phyloP scores from a whole-genome alignment of 64 coral and sea anemone species.

The Montipora capricornis region DNA sequence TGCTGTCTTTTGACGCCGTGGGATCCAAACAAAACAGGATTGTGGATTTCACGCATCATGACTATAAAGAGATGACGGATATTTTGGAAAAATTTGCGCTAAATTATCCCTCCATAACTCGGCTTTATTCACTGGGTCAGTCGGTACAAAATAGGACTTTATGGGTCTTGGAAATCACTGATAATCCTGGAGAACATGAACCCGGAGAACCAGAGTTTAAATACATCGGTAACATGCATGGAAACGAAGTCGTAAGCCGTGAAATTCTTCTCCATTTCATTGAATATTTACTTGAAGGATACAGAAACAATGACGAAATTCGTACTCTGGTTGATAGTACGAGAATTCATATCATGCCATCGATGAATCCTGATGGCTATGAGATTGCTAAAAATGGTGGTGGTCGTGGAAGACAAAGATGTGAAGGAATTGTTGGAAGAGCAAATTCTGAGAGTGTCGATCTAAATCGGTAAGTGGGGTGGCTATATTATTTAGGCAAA shows the following conservation, averaged over 20 bases:
- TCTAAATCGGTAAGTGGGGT: slow-evolving; percentile 77
- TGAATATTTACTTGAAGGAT: slow-evolving; percentile 75
- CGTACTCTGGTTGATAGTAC: slow-evolving; percentile 82
- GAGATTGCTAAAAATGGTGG: slow-evolving; percentile 43
- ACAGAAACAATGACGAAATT: slow-evolving; percentile 73
- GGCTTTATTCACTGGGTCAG: slow-evolving; percentile 80
- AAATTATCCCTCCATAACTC: slow-evolving; percentile 71
- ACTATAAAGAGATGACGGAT: slow-evolving; percentile 77
- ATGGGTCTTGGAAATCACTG: slow-evolving; percentile 92
- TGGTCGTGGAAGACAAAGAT: background rate
- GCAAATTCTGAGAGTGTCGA: slow-evolving; percentile 71
- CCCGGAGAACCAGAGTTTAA: slow-evolving; percentile 92
- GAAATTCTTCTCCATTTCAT: slow-evolving; percentile 93
- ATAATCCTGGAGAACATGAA: slow-evolving; percentile 90
- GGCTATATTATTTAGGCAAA: background rate
- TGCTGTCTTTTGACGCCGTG: background rate
- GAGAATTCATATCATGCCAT: slow-evolving; percentile 96
- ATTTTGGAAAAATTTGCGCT: slow-evolving; percentile 43
- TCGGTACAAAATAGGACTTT: slow-evolving; percentile 73
- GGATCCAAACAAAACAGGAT: slow-evolving; percentile 1
- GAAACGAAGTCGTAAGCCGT: slow-evolving; percentile 95
- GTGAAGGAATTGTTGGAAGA: slow-evolving; percentile 62
- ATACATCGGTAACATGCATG: slow-evolving; percentile 98
- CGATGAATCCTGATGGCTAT: slow-evolving; percentile 98
- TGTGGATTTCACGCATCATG: slow-evolving; percentile 84